phyloP scores from a whole-genome alignment of 2,113 vertebrate genomes.

The Guaruba guarouba region DNA sequence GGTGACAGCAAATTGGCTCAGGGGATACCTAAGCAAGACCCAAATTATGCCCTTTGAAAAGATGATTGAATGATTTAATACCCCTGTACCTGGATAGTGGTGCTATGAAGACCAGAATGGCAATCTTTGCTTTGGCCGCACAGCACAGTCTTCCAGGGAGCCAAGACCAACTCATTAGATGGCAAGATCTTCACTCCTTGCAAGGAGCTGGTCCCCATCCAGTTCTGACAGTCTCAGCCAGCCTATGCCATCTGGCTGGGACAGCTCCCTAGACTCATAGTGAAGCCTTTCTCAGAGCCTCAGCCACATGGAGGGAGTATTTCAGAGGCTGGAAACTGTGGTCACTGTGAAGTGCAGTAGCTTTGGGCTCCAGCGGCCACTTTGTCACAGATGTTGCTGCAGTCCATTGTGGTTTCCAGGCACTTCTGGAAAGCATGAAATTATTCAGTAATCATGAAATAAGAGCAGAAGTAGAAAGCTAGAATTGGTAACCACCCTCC shows the following conservation, averaged over 20 bases:
- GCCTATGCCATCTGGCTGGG: slow-evolving; percentile 15
- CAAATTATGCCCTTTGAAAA: background rate
- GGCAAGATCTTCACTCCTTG: background rate
- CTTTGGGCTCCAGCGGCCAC: background rate
- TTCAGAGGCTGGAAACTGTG: background rate
- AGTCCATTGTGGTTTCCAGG: background rate
- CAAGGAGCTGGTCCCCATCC: slow-evolving; percentile 22
- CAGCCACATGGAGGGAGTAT: background rate
- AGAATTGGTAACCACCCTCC: background rate
- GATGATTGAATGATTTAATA: background rate
- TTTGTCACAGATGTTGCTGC: background rate
- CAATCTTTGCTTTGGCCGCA: background rate
- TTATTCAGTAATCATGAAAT: background rate
- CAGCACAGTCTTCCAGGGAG: background rate
- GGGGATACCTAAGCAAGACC: background rate
- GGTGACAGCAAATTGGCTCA: background rate
- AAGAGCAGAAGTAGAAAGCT: background rate
- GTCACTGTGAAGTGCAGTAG: background rate
- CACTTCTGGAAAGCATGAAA: background rate
- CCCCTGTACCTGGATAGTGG: background rate
- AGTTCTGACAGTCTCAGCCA: slow-evolving; percentile 1
- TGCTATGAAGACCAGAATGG: background rate
- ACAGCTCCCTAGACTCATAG: background rate
- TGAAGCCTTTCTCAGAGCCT: background rate
- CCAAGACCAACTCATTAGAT: slow-evolving; percentile 18